Percentiles rank a stretch among this genome's conserved stretches.
Evolutionary conservation across 2,797 vertebrate genomes (phyloP).

Genomic region (Cygnus olor): DNA sequence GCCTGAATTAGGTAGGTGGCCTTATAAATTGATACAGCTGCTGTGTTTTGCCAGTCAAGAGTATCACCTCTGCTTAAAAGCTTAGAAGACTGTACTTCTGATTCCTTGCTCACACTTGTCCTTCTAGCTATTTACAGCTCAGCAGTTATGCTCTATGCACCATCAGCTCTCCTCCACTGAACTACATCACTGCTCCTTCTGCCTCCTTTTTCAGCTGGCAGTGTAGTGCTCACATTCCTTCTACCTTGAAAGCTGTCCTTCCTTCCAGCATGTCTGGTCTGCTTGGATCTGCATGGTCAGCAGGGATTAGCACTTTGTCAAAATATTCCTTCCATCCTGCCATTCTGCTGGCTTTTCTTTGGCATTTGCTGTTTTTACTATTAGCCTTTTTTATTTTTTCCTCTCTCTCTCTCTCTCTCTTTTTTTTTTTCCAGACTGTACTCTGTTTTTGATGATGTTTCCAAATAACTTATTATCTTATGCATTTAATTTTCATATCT

Average conservation of each 20-base stretch:
- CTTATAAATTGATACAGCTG: background rate
- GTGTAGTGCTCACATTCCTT: accelerated
- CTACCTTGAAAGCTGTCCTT: background rate
- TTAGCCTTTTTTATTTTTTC: background rate
- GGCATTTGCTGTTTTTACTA: background rate
- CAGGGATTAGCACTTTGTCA: constrained; percentile 16
- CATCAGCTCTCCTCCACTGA: constrained; percentile 2
- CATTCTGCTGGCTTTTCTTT: background rate
- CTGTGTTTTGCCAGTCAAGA: background rate
- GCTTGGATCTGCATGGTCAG: background rate
- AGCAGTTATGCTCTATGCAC: background rate
- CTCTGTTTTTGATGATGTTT: background rate
- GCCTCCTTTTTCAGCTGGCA: background rate
- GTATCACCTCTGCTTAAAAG: background rate
- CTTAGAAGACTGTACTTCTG: background rate
- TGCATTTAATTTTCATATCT: background rate
- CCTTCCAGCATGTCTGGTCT: background rate
- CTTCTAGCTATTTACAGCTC: constrained; percentile 49
- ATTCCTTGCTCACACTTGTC: background rate
- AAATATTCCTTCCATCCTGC: background rate
- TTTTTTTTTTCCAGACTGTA: background rate
- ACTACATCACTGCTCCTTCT: background rate
- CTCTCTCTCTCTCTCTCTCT: background rate
- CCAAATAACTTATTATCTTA: background rate
- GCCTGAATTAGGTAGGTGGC: background rate